Conservation (phyloP, 2,113 vertebrate genomes). For the Nymphicus hollandicus region DNA sequence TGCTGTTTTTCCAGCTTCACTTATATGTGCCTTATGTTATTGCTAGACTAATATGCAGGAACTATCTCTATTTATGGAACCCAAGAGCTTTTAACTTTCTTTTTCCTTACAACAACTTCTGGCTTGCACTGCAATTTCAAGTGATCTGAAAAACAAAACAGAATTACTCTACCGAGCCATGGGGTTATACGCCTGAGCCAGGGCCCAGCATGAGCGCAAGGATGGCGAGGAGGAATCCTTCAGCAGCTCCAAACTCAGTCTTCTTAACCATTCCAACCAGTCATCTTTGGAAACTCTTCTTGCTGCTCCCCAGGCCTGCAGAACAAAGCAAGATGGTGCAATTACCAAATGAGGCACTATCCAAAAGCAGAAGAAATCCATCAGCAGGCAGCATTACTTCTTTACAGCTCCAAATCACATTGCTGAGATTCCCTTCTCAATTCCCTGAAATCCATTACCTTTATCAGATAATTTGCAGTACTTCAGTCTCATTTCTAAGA, state of each 20-base stretch:
- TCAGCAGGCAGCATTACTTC: background rate
- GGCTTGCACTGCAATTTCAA: background rate
- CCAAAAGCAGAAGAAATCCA: background rate
- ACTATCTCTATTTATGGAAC: background rate
- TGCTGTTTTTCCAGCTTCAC: background rate
- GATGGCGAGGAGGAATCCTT: conserved; percentile 97
- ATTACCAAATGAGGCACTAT: background rate
- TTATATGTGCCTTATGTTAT: background rate
- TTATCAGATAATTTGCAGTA: background rate
- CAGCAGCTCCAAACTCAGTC: conserved; percentile 92
- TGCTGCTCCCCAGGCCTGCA: conserved; percentile 96
- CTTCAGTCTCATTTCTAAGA: background rate
- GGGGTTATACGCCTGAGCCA: conserved; percentile 97
- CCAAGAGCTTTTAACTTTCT: background rate
- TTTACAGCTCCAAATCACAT: background rate
- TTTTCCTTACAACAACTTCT: background rate
- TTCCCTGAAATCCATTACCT: background rate
- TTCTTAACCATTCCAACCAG: conserved; percentile 95
- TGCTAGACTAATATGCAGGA: background rate
- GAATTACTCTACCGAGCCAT: conserved; percentile 86
- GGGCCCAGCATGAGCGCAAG: conserved; percentile 94
- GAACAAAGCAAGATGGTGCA: background rate
- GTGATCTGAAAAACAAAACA: background rate
- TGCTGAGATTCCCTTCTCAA: background rate
- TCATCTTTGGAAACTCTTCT: conserved; percentile 98